These are phyloP conservation scores for Varanus komodoensis DNA, from an alignment of 2,113 vertebrate genomes.

Conservation along the genomic window DNA sequence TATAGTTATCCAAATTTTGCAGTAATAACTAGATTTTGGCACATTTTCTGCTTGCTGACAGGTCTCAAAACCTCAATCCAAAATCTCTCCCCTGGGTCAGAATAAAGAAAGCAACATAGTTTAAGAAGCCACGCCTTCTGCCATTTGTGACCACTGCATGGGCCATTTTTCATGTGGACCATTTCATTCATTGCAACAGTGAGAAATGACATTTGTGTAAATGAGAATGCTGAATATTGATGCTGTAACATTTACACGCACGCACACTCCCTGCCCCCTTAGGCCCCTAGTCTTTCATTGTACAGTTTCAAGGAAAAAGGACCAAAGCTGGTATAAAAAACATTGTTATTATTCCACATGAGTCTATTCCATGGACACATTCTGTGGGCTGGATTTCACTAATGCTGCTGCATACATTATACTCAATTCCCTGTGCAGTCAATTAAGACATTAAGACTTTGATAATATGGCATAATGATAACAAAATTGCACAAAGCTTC, in stretches of 20 bases:
- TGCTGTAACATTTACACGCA: background rate
- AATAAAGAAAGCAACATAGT: background rate
- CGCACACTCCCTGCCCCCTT: background rate
- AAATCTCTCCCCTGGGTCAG: background rate
- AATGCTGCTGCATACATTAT: background rate
- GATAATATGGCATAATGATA: slow-evolving; percentile 2
- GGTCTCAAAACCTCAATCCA: background rate
- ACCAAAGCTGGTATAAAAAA: background rate
- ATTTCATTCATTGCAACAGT: background rate
- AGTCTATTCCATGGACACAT: background rate
- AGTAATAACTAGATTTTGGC: background rate
- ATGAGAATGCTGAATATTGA: background rate
- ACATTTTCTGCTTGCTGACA: background rate
- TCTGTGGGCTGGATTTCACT: background rate
- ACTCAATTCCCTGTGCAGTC: slow-evolving; percentile 22
- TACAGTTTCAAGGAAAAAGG: background rate
- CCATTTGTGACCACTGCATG: background rate
- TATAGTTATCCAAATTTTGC: background rate
- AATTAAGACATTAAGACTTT: slow-evolving; percentile 6
- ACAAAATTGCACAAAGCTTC: background rate
- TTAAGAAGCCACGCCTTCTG: background rate
- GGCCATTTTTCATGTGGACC: background rate
- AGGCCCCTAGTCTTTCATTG: background rate
- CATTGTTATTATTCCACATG: background rate
- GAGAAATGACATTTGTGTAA: background rate